These are phyloP conservation scores for Syritta pipiens DNA, from an alignment of 2,888 invertebrate genomes.

Conservation along the genomic window DNA sequence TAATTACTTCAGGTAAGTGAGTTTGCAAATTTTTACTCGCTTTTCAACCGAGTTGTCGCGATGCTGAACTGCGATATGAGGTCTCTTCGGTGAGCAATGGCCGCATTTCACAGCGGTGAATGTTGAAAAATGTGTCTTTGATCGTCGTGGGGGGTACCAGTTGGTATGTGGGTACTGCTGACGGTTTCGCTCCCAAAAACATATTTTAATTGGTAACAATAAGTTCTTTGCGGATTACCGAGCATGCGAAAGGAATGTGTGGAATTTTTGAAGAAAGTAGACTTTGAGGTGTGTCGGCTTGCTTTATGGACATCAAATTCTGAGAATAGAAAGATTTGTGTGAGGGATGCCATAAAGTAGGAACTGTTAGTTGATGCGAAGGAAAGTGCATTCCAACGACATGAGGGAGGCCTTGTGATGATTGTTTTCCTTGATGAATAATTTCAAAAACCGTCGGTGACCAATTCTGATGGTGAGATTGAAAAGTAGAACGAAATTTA, in stretches of 20 bases:
- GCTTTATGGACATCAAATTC: neutral
- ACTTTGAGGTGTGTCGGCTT: slow-evolving; percentile 21
- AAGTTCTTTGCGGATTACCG: neutral
- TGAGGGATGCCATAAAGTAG: neutral
- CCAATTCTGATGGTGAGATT: too few relatives aligned
- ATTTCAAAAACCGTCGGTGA: too few relatives aligned
- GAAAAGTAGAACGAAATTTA: too few relatives aligned
- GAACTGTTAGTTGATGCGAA: neutral
- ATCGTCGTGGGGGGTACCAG: slow-evolving; percentile 46
- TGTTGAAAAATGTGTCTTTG: slow-evolving; percentile 19
- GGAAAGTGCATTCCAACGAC: too few relatives aligned
- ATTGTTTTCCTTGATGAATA: too few relatives aligned
- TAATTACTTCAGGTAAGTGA: slow-evolving; percentile 50
- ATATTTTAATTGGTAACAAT: slow-evolving; percentile 29
- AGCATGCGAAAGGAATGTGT: slow-evolving; percentile 13
- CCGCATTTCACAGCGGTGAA: slow-evolving; percentile 32
- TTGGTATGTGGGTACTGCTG: neutral
- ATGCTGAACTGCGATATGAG: slow-evolving; percentile 13
- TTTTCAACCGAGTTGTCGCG: slow-evolving; percentile 21
- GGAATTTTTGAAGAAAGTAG: slow-evolving; percentile 28
- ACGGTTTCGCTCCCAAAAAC: slow-evolving; percentile 13
- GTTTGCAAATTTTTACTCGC: slow-evolving; percentile 36
- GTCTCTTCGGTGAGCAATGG: slow-evolving; percentile 22
- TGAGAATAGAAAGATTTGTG: neutral
- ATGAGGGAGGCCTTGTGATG: too few relatives aligned